Percentiles rank a stretch among this genome's conserved stretches.
Evolutionary conservation across 2,797 vertebrate genomes (phyloP).

Genomic region (Enteromius anoplus): DNA sequence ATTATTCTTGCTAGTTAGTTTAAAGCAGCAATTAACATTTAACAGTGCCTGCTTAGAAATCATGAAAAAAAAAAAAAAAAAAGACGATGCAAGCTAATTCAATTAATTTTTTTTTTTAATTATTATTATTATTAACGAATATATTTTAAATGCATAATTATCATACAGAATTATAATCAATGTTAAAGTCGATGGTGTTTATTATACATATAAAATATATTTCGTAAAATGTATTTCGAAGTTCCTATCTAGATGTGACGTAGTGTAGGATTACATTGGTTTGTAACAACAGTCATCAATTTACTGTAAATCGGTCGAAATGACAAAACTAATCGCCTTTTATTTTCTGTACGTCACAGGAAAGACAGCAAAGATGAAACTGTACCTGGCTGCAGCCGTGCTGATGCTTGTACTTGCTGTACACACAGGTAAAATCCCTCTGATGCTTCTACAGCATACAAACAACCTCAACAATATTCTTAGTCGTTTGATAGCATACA

Average conservation of each 20-base stretch:
- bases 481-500: neutral
- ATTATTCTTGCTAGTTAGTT: neutral
- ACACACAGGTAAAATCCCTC: slow-evolving; percentile 72
- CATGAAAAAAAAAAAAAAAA: neutral
- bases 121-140: neutral
- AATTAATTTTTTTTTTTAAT: too few species aligned
- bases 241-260: slow-evolving; percentile 56
- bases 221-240: neutral
- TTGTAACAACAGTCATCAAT: neutral
- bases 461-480: neutral
- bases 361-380: slow-evolving; percentile 71
- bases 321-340: neutral
- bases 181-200: neutral
- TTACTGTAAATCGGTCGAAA: neutral
- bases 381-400: slow-evolving; percentile 75
- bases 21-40: neutral
- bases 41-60: neutral
- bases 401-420: slow-evolving; percentile 76
- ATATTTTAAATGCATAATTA: neutral
- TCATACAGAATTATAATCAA: neutral
- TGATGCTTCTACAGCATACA: neutral
- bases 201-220: too few species aligned
- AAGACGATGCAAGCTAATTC: neutral
- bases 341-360: slow-evolving; percentile 40
- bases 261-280: neutral